phyloP scores from a whole-genome alignment of 2,113 vertebrate genomes.

The Aramus guarauna region DNA sequence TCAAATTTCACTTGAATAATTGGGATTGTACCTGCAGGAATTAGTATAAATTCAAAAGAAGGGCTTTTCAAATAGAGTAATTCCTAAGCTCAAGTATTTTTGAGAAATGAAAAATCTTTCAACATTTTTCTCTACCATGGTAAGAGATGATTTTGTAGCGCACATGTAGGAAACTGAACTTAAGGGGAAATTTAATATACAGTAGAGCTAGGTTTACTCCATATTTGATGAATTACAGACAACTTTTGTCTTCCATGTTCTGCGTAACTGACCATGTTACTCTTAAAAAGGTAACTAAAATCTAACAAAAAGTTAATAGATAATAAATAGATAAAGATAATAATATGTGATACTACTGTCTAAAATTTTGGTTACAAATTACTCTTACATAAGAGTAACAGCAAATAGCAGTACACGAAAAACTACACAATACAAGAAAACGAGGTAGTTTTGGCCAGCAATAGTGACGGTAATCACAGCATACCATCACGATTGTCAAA shows the following conservation, averaged over 20 bases:
- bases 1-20: not conserved
- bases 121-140: rapidly evolving
- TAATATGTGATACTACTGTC: not conserved
- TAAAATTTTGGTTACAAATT: not conserved
- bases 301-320: not conserved
- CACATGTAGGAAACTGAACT: not conserved
- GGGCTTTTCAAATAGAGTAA: not conserved
- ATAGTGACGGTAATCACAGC: not conserved
- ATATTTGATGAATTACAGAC: not conserved
- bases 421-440: not conserved
- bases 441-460: not conserved
- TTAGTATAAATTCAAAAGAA: not conserved
- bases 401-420: not conserved
- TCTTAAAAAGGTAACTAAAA: not conserved
- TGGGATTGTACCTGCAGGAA: not conserved
- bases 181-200: not conserved
- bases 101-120: not conserved
- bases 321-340: too few species aligned
- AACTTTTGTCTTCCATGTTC: not conserved
- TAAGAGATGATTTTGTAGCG: not conserved
- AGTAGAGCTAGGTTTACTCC: not conserved
- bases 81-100: not conserved
- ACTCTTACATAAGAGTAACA: not conserved
- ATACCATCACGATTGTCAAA: not conserved
- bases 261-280: not conserved